Evolutionary conservation across 2,113 vertebrate genomes (phyloP).

Genomic region (Percina caprodes): DNA sequence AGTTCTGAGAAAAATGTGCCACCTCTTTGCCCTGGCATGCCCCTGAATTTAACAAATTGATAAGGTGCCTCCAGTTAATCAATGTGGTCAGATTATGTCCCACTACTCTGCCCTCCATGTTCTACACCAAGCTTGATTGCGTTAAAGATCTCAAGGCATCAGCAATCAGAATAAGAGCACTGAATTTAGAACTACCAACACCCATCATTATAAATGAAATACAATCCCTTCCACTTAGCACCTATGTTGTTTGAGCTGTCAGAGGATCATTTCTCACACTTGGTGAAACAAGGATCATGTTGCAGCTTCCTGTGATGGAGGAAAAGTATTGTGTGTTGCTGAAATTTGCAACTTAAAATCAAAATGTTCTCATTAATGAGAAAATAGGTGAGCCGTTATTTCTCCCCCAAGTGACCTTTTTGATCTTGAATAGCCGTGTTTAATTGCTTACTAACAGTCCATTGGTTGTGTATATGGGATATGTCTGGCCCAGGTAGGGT

Average conservation of each 20-base stretch:
- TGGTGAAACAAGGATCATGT: slow-evolving; percentile 30
- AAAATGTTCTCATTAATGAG: not conserved
- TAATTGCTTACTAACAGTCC: slow-evolving; percentile 19
- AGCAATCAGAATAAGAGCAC: slow-evolving; percentile 27
- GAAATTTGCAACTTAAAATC: not conserved
- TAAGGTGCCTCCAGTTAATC: slow-evolving; percentile 48
- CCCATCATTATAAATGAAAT: slow-evolving; percentile 62
- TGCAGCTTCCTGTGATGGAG: slow-evolving; percentile 16
- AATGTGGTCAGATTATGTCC: slow-evolving; percentile 49
- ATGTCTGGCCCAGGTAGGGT: slow-evolving; percentile 50
- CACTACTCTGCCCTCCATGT: slow-evolving; percentile 36
- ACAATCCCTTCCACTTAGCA: slow-evolving; percentile 45
- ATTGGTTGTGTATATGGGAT: slow-evolving; percentile 8
- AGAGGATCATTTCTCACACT: slow-evolving; percentile 39
- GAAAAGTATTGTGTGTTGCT: not conserved
- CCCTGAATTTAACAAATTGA: slow-evolving; percentile 20
- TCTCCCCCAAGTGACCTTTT: not conserved
- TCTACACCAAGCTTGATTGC: slow-evolving; percentile 41
- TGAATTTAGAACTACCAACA: slow-evolving; percentile 39
- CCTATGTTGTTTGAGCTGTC: slow-evolving; percentile 40
- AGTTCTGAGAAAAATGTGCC: slow-evolving; percentile 30
- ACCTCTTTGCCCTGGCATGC: slow-evolving; percentile 17
- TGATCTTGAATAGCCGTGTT: slow-evolving; percentile 2
- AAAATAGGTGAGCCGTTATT: not conserved
- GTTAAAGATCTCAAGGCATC: slow-evolving; percentile 40